phyloP scores from a whole-genome alignment of 2,797 vertebrate species.

The Perdix hodgsoniae region DNA sequence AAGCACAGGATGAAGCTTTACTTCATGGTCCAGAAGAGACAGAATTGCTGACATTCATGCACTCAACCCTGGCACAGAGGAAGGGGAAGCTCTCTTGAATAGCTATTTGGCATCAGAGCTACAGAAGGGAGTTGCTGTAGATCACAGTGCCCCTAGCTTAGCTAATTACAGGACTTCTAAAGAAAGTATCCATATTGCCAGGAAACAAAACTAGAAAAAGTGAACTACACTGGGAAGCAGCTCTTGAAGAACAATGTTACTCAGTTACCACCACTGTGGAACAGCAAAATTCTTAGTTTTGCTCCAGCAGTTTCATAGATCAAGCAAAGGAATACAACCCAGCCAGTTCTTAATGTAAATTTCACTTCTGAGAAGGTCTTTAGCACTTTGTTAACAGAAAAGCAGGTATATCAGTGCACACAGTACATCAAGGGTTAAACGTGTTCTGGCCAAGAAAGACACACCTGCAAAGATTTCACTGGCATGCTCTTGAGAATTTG shows the following conservation, averaged over 20 bases:
- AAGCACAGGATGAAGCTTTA: not conserved
- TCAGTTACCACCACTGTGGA: rapidly evolving
- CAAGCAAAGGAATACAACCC: not conserved
- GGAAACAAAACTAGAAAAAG: too few species aligned
- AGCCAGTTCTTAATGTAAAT: too few species aligned
- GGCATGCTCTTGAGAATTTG: not conserved
- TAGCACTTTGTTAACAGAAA: not conserved
- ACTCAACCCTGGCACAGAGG: not conserved
- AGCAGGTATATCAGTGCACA: rapidly evolving
- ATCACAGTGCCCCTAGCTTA: rapidly evolving
- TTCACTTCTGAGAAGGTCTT: not conserved
- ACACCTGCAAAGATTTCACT: rapidly evolving
- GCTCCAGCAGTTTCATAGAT: not conserved
- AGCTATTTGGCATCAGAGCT: not conserved
- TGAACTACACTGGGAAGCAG: not conserved
- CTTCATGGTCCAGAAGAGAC: not conserved
- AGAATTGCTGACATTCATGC: not conserved
- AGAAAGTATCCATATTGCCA: not conserved
- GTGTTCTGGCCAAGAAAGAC: not conserved
- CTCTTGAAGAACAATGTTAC: not conserved
- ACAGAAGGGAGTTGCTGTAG: not conserved
- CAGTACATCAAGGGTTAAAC: rapidly evolving
- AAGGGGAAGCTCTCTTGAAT: not conserved
- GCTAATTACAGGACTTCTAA: not conserved
- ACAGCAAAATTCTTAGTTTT: not conserved